These are phyloP conservation scores for Aspidoscelis tigris DNA, from an alignment of 2,113 vertebrate genomes.

Conservation along the genomic window DNA sequence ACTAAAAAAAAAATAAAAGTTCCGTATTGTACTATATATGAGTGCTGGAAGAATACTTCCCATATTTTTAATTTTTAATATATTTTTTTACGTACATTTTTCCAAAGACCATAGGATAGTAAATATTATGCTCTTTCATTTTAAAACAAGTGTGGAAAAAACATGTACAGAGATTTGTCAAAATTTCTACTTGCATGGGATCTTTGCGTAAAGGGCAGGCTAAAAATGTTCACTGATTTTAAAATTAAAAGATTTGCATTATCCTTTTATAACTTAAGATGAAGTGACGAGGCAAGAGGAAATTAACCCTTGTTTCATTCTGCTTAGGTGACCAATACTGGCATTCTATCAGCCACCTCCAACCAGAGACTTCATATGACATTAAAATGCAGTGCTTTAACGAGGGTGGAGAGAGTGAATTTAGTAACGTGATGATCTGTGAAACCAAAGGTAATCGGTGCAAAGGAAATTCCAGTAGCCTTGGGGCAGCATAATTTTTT, in stretches of 20 bases:
- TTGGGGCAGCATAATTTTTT: background rate
- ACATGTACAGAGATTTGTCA: background rate
- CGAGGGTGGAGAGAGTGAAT: constrained; percentile 94
- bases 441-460: constrained; percentile 90
- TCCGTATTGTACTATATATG: too few species aligned
- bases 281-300: background rate
- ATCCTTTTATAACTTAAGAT: background rate
- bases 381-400: constrained; percentile 99
- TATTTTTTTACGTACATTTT: too few species aligned
- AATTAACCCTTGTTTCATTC: background rate
- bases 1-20: background rate
- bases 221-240: too few species aligned
- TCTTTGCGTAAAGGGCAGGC: too few species aligned
- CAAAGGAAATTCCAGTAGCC: background rate
- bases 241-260: too few species aligned
- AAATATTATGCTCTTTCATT: background rate
- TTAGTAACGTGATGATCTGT: constrained; percentile 96
- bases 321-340: constrained; percentile 86
- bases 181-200: too few species aligned
- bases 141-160: too few species aligned
- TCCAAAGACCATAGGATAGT: too few species aligned
- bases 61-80: background rate
- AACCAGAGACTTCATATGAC: constrained; percentile 96
- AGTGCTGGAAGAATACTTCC: background rate
- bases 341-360: constrained; percentile 95